Evolutionary conservation across 2,888 invertebrate genomes (phyloP), one percentile per base, ranked within the genome.

Genomic region (Willowsia nigromaculata): DNA sequence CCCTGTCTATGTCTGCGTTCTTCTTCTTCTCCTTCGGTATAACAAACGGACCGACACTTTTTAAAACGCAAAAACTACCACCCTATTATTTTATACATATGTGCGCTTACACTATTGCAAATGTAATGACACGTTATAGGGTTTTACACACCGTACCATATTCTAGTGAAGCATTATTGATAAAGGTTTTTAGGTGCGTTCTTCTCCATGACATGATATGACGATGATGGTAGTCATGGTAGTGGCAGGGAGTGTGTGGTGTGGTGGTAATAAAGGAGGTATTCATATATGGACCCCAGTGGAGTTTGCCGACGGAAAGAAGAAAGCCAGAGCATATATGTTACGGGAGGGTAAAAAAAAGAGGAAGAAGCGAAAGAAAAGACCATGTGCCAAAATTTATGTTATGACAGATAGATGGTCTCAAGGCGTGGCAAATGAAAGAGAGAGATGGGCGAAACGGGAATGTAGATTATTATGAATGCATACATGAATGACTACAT

Each of bases 351-450:
- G 18, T 33, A 37, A 37, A 68, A n/a, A n/a, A 78, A 78, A 47
- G 47, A 30, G 30, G 76, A 40, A 30, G 30, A 40, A 84, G 40
- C n/a, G 84, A 84, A 53, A 27, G 74, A 56, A 33, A 71, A 88
- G 50, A 53, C 82, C 83, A 82, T 88, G 88, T 82, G 88, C 83
- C 83, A 88, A 82, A 88, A 88, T 83, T 88, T 88, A 83, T 88
- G 88, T 82, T 76, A 82, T 83, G 82, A 83, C 88, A 88, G 88
- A 88, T 88, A 88, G 88, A 88, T 88, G 83, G 89, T 82, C 76
- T 71, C 89, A 74, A 86, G 68, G 85, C 82, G 90, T 81, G 82
- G 85, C 82, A 82, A 83, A 50, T 37, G 68, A 83, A 83, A 84
- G 78, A 76, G 81, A 81, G 82, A 85, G 89, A 85, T 80, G 84